A percentile compares a stretch with the other conserved stretches of the same genome.
Evolutionary conservation across 2,113 vertebrate genomes (phyloP).

Genomic region (Dasyurus viverrinus): DNA sequence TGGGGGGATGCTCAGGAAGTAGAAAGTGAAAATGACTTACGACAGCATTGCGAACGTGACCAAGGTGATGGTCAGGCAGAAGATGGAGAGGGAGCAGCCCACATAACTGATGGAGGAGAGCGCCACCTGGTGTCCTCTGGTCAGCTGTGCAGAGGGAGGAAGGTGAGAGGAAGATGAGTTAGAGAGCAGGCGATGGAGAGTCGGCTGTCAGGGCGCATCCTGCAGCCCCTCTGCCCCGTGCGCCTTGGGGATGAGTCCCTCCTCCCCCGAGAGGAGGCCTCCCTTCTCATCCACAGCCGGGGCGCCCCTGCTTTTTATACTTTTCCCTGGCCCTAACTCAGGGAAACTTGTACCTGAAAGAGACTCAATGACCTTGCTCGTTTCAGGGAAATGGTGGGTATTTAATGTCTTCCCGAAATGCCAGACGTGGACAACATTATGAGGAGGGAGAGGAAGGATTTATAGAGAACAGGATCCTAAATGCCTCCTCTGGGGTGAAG

Average conservation of each 20-base stretch:
- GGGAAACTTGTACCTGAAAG: background rate
- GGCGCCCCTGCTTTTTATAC: fast-evolving
- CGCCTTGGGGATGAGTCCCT: too few relatives aligned
- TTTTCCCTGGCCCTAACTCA: background rate
- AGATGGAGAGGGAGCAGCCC: constrained; percentile 95
- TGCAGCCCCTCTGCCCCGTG: background rate
- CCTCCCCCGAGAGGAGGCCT: background rate
- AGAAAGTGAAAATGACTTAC: constrained; percentile 88
- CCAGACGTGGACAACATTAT: background rate
- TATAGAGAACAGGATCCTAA: background rate
- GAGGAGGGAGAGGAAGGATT: background rate
- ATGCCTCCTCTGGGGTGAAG: background rate
- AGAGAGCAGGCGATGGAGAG: background rate
- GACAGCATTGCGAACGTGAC: constrained; percentile 95
- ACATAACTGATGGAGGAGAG: constrained; percentile 96
- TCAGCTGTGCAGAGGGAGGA: constrained; percentile 85
- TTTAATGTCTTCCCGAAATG: background rate
- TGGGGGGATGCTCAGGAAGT: background rate
- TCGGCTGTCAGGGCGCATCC: background rate
- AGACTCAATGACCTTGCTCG: background rate
- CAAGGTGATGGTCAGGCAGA: constrained; percentile 93
- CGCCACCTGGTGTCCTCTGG: constrained; percentile 91
- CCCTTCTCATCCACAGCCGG: background rate
- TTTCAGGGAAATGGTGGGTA: background rate
- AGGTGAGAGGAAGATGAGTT: background rate